These are phyloP conservation scores for Semotilus atromaculatus DNA, from an alignment of 2,797 vertebrate species.

Conservation along the genomic window DNA sequence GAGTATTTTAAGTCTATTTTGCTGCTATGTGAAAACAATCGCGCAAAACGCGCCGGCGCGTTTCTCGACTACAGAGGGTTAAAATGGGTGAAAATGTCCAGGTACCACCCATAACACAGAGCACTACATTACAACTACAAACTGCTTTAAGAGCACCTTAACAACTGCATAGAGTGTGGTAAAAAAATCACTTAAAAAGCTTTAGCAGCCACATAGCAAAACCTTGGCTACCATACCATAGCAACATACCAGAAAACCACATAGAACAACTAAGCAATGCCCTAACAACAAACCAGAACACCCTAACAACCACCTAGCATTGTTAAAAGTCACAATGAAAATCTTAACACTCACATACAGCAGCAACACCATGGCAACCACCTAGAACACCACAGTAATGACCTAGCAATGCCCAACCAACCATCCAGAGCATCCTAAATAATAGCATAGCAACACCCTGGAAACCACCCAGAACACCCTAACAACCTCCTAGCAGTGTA, in stretches of 20 bases:
- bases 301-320: background rate
- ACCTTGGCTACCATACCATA: background rate
- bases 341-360: background rate
- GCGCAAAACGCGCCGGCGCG: too few species aligned
- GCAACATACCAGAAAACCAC: background rate
- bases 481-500: background rate
- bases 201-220: background rate
- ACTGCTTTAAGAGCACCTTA: background rate
- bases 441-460: background rate
- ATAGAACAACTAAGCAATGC: background rate
- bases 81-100: background rate
- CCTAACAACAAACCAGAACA: background rate
- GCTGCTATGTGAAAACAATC: too few species aligned
- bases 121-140: background rate
- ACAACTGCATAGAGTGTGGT: background rate
- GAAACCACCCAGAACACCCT: background rate
- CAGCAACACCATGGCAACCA: background rate
- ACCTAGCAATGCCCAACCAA: background rate
- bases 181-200: background rate
- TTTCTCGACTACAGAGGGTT: too few species aligned
- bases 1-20: too few species aligned
- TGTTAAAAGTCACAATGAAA: background rate
- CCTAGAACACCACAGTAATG: background rate
- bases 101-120: too few species aligned
- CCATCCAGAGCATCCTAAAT: background rate